These are phyloP conservation scores for Harpagifer antarcticus DNA, from an alignment of 2,797 vertebrate genomes.

Conservation along the genomic window DNA sequence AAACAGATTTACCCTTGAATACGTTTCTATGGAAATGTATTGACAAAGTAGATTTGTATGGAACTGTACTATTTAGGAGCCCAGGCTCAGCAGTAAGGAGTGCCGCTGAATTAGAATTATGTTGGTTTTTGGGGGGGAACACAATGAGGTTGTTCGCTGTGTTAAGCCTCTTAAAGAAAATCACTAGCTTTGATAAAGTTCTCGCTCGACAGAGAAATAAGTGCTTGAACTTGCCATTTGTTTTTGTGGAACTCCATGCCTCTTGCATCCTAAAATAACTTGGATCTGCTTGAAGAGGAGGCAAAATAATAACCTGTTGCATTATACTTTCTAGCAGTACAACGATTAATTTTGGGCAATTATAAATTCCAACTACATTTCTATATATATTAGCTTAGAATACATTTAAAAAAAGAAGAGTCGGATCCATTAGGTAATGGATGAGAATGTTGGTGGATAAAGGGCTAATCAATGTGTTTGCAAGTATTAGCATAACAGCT, in stretches of 20 bases:
- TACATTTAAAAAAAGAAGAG: not conserved
- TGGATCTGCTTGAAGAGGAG: not conserved
- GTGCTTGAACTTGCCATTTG: not conserved
- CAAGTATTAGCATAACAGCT: slow-evolving; percentile 53
- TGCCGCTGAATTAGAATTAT: not conserved
- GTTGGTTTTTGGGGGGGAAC: slow-evolving; percentile 21
- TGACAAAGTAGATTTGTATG: too few relatives aligned
- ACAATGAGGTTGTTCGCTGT: slow-evolving; percentile 10
- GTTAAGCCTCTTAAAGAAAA: slow-evolving; percentile 33
- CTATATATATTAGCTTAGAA: not conserved
- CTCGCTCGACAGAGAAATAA: not conserved
- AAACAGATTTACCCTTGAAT: too few relatives aligned
- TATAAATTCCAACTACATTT: not conserved
- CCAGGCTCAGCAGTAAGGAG: not conserved
- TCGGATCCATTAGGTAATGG: not conserved
- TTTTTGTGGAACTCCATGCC: not conserved
- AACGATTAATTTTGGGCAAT: not conserved
- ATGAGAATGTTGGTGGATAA: slow-evolving; percentile 44
- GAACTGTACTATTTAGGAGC: too few relatives aligned
- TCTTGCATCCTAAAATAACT: not conserved
- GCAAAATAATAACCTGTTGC: not conserved
- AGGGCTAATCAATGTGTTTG: slow-evolving; percentile 56
- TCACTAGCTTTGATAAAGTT: slow-evolving; percentile 1
- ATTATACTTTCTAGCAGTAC: not conserved
- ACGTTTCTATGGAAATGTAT: too few relatives aligned